Percentiles rank a stretch among this genome's conserved stretches.
Conservation (phyloP, 2,797 vertebrate species). For the Clarias pachynema region DNA sequence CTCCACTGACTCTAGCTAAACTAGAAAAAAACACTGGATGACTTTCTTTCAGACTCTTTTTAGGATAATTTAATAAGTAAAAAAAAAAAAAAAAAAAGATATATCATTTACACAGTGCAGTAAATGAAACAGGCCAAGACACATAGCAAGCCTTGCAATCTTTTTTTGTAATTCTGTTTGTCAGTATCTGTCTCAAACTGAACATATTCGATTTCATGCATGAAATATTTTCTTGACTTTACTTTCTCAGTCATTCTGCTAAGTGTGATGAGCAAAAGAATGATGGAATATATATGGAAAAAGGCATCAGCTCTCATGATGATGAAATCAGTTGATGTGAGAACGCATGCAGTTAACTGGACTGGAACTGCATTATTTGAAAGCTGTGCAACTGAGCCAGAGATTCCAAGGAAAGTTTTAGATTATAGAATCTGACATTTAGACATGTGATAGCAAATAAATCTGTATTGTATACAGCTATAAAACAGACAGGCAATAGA, state of each 20-base stretch:
- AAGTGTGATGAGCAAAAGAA: background rate
- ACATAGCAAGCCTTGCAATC: background rate
- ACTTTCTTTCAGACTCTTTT: background rate
- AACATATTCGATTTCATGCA: background rate
- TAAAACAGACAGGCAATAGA: constrained; percentile 22
- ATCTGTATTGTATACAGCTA: constrained; percentile 17
- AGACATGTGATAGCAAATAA: background rate
- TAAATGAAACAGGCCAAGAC: background rate
- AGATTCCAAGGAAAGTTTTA: background rate
- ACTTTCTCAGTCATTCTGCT: background rate
- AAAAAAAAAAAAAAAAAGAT: background rate
- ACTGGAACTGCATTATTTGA: background rate
- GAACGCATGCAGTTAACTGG: background rate
- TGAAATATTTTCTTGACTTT: background rate
- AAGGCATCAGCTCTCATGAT: background rate
- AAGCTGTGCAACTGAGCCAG: background rate
- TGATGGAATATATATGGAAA: constrained; percentile 4
- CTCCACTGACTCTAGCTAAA: background rate
- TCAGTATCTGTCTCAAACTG: background rate
- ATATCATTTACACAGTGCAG: background rate
- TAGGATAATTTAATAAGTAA: background rate
- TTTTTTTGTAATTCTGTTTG: background rate
- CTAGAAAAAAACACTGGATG: background rate
- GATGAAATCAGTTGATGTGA: background rate
- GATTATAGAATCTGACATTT: background rate